Conservation (phyloP, 2,888 invertebrate species). For the Atrina japonica region DNA sequence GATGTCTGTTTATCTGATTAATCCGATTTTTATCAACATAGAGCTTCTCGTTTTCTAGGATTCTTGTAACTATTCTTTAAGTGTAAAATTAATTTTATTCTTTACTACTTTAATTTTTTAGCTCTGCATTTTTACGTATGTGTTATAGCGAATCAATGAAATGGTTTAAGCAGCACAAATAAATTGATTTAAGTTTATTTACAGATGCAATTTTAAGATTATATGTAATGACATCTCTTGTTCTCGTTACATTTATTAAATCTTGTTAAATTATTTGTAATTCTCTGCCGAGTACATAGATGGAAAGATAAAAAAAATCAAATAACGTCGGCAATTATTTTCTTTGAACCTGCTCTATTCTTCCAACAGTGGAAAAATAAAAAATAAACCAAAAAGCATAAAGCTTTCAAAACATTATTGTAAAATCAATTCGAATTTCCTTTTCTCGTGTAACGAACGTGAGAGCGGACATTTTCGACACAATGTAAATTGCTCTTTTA, state of each 20-base stretch:
- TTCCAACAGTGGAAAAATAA: conserved; percentile 14
- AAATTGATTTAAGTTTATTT: background rate
- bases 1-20: too few relatives aligned
- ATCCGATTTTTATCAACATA: too few relatives aligned
- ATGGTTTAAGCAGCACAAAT: too few relatives aligned
- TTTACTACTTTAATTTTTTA: too few relatives aligned
- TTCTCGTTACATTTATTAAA: conserved; percentile 13
- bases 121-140: too few relatives aligned
- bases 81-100: too few relatives aligned
- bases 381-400: conserved; percentile 20
- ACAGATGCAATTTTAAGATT: conserved; percentile 13
- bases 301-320: conserved; percentile 11
- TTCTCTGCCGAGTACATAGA: conserved; percentile 18
- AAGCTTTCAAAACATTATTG: conserved; percentile 32
- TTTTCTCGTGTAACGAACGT: conserved; percentile 26
- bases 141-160: too few relatives aligned
- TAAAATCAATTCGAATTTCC: conserved; percentile 42
- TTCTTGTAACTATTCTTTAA: too few relatives aligned
- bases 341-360: conserved; percentile 29
- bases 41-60: too few relatives aligned
- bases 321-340: conserved; percentile 18
- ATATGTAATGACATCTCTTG: conserved; percentile 23
- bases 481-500: conserved; percentile 20
- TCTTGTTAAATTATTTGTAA: conserved; percentile 32
- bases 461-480: conserved; percentile 9